phyloP scores from a whole-genome alignment of 2,113 vertebrate species.

The Leptodactylus fuscus region DNA sequence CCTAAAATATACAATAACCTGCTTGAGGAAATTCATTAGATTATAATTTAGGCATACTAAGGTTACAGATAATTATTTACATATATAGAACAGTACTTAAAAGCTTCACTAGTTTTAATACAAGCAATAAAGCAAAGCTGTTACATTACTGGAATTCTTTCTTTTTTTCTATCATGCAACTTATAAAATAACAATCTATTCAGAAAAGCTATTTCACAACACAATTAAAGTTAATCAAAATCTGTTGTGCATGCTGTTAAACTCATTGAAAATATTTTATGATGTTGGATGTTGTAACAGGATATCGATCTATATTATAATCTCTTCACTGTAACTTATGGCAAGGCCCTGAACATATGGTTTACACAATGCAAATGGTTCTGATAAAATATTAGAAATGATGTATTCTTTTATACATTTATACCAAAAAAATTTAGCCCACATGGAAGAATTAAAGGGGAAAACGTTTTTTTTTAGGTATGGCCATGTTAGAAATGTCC shows the following conservation, averaged over 20 bases:
- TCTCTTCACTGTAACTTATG: not conserved
- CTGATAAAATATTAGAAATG: not conserved
- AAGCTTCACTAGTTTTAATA: conserved; percentile 38
- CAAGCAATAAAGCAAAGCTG: conserved; percentile 32
- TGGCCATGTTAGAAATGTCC: not conserved
- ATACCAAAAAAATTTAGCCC: not conserved
- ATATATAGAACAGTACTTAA: conserved; percentile 15
- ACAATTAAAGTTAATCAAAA: conserved; percentile 45
- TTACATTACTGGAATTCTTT: conserved; percentile 25
- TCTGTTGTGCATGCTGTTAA: conserved; percentile 20
- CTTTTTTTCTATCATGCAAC: conserved; percentile 8
- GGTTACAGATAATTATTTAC: conserved; percentile 23
- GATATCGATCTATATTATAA: not conserved
- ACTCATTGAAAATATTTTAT: conserved; percentile 27
- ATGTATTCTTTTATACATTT: not conserved
- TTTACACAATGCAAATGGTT: not conserved
- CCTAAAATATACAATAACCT: not conserved
- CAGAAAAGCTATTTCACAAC: conserved; percentile 36
- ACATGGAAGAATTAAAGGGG: not conserved
- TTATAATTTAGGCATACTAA: not conserved
- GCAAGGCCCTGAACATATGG: not conserved
- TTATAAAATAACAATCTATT: conserved; percentile 29
- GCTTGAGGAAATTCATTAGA: not conserved
- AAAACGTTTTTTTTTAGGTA: too few species aligned
- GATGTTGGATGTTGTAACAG: not conserved